Conservation (phyloP, 2,113 vertebrate genomes). For the Steatornis caripensis region DNA sequence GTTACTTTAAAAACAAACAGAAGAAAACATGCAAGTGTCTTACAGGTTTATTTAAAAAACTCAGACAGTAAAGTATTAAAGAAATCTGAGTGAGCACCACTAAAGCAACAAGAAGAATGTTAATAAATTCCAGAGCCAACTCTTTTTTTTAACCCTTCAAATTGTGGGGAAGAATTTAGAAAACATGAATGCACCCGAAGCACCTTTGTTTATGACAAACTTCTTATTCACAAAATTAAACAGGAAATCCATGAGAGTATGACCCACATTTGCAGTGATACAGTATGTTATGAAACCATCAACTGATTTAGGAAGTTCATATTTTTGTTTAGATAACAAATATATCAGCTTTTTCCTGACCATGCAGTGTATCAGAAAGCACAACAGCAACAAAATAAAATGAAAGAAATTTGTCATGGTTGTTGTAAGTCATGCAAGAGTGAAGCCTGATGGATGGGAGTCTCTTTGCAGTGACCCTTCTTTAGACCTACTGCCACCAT, state of each 20-base stretch:
- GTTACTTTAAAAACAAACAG: constrained; percentile 35
- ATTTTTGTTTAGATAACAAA: not conserved
- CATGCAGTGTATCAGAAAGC: constrained; percentile 8
- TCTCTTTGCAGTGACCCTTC: constrained; percentile 32
- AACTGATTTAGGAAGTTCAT: constrained; percentile 6
- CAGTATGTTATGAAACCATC: constrained; percentile 27
- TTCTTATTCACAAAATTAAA: constrained; percentile 41
- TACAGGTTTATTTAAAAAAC: constrained; percentile 31
- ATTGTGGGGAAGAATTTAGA: constrained; percentile 24
- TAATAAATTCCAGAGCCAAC: constrained; percentile 8
- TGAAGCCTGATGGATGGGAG: not conserved
- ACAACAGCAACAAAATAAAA: not conserved
- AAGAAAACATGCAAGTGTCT: not conserved
- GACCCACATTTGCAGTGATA: not conserved
- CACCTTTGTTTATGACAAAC: constrained; percentile 22
- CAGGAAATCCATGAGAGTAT: not conserved
- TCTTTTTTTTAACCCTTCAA: not conserved
- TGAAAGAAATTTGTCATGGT: not conserved
- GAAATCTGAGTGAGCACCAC: constrained; percentile 29
- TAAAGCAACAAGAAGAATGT: constrained; percentile 30
- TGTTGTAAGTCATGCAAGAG: not conserved
- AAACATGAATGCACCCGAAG: constrained; percentile 26
- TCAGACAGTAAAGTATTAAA: constrained; percentile 42
- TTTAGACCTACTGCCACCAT: not conserved
- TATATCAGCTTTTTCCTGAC: constrained; percentile 1